Percentiles rank a stretch among this genome's conserved stretches.
phyloP scores from a whole-genome alignment of 2,888 invertebrate genomes.

The Diadromus collaris region DNA sequence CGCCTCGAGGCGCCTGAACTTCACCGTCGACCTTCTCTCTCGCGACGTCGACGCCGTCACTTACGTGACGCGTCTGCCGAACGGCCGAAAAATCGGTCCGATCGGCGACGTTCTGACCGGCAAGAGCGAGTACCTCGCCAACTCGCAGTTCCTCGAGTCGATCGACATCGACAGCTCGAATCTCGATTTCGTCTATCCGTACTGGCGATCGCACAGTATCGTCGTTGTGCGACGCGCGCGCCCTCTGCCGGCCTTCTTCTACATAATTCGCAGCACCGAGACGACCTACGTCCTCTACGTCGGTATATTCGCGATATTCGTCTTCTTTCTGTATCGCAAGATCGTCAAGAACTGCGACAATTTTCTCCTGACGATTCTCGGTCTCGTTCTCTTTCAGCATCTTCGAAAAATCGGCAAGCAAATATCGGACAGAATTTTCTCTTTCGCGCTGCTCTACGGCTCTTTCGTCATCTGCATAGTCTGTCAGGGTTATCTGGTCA shows the following conservation, averaged over 20 bases:
- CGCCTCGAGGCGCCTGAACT: slow-evolving; percentile 54
- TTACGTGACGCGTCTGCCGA: slow-evolving; percentile 43
- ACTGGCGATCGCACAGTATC: slow-evolving; percentile 51
- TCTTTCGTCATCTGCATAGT: slow-evolving; percentile 44
- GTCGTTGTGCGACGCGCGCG: slow-evolving; percentile 49
- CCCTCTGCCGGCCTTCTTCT: slow-evolving; percentile 15
- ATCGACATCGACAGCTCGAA: slow-evolving; percentile 18
- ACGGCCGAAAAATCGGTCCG: slow-evolving; percentile 45
- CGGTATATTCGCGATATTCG: background rate
- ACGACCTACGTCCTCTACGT: background rate
- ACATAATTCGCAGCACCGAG: background rate
- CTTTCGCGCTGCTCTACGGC: slow-evolving; percentile 49
- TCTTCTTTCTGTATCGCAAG: slow-evolving; percentile 26
- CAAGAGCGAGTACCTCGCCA: slow-evolving; percentile 53
- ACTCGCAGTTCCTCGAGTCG: slow-evolving; percentile 50
- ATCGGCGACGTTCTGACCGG: slow-evolving; percentile 58
- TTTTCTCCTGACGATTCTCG: slow-evolving; percentile 35
- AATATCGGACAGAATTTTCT: slow-evolving; percentile 50
- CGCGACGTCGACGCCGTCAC: slow-evolving; percentile 30
- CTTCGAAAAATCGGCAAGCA: slow-evolving; percentile 44
- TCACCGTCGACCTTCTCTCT: slow-evolving; percentile 45
- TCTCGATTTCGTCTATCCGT: slow-evolving; percentile 51
- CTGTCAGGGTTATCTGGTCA: slow-evolving; percentile 56
- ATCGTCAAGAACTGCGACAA: background rate
- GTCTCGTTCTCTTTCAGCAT: slow-evolving; percentile 53